These are phyloP conservation scores for Rhadina sibilatrix DNA, from an alignment of 2,113 vertebrate species.

Conservation along the genomic window DNA sequence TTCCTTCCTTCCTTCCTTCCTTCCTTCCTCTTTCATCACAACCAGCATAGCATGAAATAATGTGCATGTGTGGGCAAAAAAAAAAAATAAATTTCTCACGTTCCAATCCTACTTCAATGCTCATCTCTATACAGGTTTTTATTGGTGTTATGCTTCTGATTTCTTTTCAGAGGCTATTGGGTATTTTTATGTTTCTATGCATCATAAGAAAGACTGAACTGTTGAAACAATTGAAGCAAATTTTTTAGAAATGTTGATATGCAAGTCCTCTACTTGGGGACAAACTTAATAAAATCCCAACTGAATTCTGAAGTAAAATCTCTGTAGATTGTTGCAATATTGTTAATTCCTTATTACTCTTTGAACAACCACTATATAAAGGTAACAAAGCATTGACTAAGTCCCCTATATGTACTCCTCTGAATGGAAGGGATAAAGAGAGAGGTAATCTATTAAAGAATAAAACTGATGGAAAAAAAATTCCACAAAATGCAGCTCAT, in stretches of 20 bases:
- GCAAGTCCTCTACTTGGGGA: background rate
- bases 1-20: too few species aligned
- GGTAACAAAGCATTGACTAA: background rate
- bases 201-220: background rate
- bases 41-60: background rate
- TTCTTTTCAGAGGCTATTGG: background rate
- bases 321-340: background rate
- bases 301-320: background rate
- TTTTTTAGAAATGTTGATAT: background rate
- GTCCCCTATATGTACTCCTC: background rate
- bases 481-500: background rate
- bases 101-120: background rate
- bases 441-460: background rate
- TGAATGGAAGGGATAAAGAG: background rate
- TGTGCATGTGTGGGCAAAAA: background rate
- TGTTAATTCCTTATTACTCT: background rate
- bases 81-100: background rate
- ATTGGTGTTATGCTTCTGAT: background rate
- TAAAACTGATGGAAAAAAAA: background rate
- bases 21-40: too few species aligned
- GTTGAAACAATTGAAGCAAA: background rate
- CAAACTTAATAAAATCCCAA: background rate
- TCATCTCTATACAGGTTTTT: background rate
- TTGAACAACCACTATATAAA: background rate
- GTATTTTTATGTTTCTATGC: background rate